Percentiles rank a stretch among this genome's conserved stretches.
phyloP scores from a whole-genome alignment of 2,113 vertebrate genomes.

The Melanocharis versteri region DNA sequence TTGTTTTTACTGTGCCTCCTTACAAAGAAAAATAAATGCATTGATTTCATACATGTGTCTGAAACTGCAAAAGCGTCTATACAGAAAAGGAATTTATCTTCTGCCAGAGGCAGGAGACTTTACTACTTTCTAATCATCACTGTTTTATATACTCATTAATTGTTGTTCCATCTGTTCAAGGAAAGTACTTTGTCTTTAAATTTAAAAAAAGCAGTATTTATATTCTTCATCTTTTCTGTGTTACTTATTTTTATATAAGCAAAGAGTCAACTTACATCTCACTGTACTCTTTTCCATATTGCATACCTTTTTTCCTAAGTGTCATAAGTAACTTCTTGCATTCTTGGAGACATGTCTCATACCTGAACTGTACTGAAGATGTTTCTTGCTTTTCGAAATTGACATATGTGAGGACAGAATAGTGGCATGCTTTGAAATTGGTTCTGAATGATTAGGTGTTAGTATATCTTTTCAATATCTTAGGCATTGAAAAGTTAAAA shows the following conservation, averaged over 20 bases:
- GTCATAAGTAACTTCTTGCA: not conserved
- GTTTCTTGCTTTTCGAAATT: not conserved
- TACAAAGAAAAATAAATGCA: conserved; percentile 15
- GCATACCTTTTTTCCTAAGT: not conserved
- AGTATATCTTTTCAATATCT: not conserved
- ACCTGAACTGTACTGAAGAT: not conserved
- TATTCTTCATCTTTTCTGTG: not conserved
- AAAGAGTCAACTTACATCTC: not conserved
- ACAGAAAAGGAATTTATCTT: not conserved
- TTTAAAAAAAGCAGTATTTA: not conserved
- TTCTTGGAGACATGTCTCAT: not conserved
- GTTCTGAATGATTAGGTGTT: not conserved
- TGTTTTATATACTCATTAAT: conserved; percentile 3
- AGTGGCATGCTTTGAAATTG: not conserved
- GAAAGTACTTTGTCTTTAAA: not conserved
- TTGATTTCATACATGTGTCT: not conserved
- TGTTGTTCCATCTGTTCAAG: not conserved
- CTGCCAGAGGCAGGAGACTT: not conserved
- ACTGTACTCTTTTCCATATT: not conserved
- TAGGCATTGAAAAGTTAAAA: not conserved
- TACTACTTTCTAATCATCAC: not conserved
- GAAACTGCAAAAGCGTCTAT: not conserved
- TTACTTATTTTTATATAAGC: not conserved
- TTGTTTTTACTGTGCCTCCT: conserved; percentile 4
- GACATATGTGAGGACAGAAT: not conserved